Conservation (phyloP, 2,113 vertebrate genomes). For the Mobula birostris region DNA sequence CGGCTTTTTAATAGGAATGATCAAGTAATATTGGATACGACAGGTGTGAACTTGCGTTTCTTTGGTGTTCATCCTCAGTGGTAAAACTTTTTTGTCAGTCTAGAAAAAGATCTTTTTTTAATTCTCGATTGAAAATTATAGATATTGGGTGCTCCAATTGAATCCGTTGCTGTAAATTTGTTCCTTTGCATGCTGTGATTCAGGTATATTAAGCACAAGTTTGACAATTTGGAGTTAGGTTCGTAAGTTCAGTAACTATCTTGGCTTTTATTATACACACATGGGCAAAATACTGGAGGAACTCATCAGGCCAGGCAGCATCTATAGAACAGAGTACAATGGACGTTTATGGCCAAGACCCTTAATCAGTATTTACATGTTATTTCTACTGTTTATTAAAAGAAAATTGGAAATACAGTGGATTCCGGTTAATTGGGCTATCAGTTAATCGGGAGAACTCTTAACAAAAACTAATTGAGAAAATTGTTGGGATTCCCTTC, state of each 20-base stretch:
- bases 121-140: not conserved
- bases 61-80: not conserved
- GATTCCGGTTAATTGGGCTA: too few relatives aligned
- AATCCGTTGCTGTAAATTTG: not conserved
- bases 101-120: not conserved
- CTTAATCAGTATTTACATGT: too few relatives aligned
- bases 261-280: not conserved
- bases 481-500: too few relatives aligned
- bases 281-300: too few relatives aligned
- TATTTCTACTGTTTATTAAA: not conserved
- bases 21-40: not conserved
- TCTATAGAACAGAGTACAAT: too few relatives aligned
- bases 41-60: not conserved
- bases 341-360: too few relatives aligned
- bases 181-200: not conserved
- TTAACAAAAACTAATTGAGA: too few relatives aligned
- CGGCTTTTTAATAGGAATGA: not conserved
- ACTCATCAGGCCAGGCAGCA: too few relatives aligned
- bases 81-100: not conserved
- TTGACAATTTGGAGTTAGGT: not conserved
- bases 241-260: not conserved
- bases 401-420: not conserved
- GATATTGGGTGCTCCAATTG: not conserved
- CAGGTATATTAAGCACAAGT: not conserved
- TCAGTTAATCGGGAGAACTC: too few relatives aligned